Conservation (phyloP, 2,113 vertebrate genomes). For the Nematolebias whitei region DNA sequence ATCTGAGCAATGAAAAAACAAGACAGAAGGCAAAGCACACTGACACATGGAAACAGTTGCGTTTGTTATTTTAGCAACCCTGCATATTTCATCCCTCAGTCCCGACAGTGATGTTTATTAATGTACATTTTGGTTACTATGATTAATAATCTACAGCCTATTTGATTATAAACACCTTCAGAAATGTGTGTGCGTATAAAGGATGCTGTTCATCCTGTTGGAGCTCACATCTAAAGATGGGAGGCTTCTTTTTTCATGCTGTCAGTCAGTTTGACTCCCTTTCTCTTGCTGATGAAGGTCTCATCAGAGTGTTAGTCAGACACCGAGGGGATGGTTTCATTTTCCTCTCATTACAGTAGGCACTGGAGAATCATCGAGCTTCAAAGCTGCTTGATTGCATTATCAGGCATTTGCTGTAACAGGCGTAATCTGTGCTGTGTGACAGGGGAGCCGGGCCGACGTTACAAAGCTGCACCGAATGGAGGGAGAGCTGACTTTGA, state of each 20-base stretch:
- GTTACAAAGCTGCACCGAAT: constrained; percentile 19
- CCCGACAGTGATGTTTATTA: too few species aligned
- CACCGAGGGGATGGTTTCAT: constrained; percentile 68
- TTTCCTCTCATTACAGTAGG: constrained; percentile 70
- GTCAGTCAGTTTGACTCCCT: constrained; percentile 15
- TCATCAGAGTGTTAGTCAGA: constrained; percentile 62
- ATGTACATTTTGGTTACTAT: too few species aligned
- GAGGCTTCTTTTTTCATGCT: constrained; percentile 19
- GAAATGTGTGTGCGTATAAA: background rate
- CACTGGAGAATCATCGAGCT: constrained; percentile 67
- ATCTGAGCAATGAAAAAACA: constrained; percentile 1
- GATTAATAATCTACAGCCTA: too few species aligned
- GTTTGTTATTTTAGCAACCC: too few species aligned
- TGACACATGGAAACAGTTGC: too few species aligned
- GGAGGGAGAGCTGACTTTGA: constrained; percentile 7
- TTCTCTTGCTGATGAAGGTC: constrained; percentile 40
- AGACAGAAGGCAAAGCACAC: background rate
- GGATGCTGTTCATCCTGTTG: constrained; percentile 4
- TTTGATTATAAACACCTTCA: too few species aligned
- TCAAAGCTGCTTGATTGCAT: constrained; percentile 75
- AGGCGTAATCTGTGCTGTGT: constrained; percentile 54
- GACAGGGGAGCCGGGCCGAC: constrained; percentile 40
- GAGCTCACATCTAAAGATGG: constrained; percentile 28
- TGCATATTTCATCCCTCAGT: too few species aligned
- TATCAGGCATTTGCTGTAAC: constrained; percentile 68